phyloP scores from a whole-genome alignment of 2,113 vertebrate genomes.

The cat (Felis catus) region F.catus_Fca126_mat1.0 CM031412.1:213994001-213994500 shows the following conservation, averaged over 20 bases:
- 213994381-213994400: constrained; percentile 52
- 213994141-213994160: not conserved
- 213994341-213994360: constrained; percentile 57
- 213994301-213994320: not conserved
- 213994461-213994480: constrained; percentile 61
- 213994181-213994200: constrained; percentile 40
- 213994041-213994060: not conserved
- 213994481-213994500: constrained; percentile 59
- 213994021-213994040: not conserved
- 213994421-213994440: constrained; percentile 61
- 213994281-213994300: not conserved
- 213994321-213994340: not conserved
- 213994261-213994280: not conserved
- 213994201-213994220: not conserved
- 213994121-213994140: not conserved
- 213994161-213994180: constrained; percentile 38
- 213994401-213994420: constrained; percentile 51
- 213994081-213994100: not conserved
- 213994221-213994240: not conserved
- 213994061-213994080: not conserved
- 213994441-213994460: constrained; percentile 59
- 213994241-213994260: not conserved
- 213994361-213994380: constrained; percentile 38
- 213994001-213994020: not conserved
- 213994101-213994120: not conserved